phyloP scores from a whole-genome alignment of 2,113 vertebrate genomes.

The Ibidorhyncha struthersii region DNA sequence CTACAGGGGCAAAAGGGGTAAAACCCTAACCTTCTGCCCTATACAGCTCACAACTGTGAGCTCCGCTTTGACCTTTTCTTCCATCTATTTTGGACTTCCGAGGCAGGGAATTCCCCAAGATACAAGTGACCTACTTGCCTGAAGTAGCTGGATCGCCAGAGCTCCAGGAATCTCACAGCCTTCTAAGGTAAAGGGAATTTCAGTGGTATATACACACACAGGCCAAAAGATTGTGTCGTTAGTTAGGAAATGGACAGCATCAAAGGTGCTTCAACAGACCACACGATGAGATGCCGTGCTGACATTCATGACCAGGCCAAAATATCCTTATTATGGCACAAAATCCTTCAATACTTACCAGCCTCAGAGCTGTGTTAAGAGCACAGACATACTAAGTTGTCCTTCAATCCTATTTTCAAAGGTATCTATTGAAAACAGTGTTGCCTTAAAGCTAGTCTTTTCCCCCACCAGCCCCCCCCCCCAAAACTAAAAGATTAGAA shows the following conservation, averaged over 20 bases:
- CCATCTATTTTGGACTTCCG: neutral
- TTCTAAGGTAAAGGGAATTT: neutral
- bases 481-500: neutral
- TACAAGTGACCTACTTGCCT: neutral
- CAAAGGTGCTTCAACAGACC: neutral
- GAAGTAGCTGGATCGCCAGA: neutral
- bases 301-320: neutral
- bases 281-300: accelerated
- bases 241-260: neutral
- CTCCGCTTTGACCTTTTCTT: neutral
- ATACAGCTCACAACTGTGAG: accelerated
- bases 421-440: neutral
- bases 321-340: neutral
- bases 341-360: conserved; percentile 14
- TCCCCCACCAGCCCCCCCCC: neutral
- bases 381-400: neutral
- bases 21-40: neutral
- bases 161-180: neutral
- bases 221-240: accelerated
- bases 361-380: neutral
- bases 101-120: neutral
- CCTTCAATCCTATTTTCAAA: conserved; percentile 13
- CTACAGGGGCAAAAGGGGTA: accelerated
- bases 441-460: neutral
- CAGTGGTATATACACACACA: neutral